phyloP scores from a whole-genome alignment of 2,797 vertebrate genomes.

The Harpagifer antarcticus region DNA sequence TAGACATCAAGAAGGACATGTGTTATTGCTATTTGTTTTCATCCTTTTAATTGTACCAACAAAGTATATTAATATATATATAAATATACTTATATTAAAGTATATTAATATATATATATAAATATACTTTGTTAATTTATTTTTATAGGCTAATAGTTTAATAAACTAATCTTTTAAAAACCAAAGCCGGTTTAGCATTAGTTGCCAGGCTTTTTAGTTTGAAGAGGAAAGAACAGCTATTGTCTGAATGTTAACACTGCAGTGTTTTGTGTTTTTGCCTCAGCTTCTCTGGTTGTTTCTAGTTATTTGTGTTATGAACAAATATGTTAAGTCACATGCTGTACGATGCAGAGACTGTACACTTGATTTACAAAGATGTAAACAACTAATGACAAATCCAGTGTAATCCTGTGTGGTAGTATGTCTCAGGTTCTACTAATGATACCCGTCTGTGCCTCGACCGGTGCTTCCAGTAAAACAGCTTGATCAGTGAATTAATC shows the following conservation, averaged over 20 bases:
- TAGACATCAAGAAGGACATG: neutral
- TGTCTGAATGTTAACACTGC: neutral
- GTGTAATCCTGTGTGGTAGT: neutral
- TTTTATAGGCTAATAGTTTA: neutral
- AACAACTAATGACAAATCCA: neutral
- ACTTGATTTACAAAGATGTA: neutral
- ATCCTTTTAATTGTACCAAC: neutral
- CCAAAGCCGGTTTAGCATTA: neutral
- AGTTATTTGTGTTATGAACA: neutral
- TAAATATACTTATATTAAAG: neutral
- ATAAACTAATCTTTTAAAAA: neutral
- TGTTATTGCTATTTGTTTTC: neutral
- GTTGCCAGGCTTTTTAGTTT: neutral
- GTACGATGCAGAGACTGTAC: neutral
- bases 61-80: neutral
- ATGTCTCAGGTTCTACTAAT: constrained; percentile 4
- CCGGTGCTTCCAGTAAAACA: constrained; percentile 47
- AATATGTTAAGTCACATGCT: neutral
- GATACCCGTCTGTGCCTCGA: constrained; percentile 23
- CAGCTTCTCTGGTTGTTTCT: constrained; percentile 3
- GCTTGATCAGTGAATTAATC: constrained; percentile 61
- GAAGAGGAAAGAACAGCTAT: neutral
- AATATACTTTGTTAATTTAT: neutral
- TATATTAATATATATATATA: too few species aligned
- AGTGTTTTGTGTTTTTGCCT: neutral